Conservation (phyloP, 1,140 invertebrate genomes). For the Drosophila guanche region DNA sequence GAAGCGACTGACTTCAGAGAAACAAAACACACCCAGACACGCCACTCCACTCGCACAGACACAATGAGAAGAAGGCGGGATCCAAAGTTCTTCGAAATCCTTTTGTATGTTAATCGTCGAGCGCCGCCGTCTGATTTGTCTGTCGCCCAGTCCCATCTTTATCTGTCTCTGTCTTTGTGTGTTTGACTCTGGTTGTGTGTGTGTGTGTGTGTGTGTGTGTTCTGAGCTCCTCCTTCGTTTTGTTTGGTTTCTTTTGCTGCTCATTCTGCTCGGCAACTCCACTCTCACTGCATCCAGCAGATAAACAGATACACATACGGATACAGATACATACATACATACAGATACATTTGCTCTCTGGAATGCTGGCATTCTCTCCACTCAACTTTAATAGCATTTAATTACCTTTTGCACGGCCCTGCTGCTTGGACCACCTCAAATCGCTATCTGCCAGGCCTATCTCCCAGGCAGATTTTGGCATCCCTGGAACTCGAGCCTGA, state of each 20-base stretch:
- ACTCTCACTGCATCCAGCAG: slow-evolving; percentile 52
- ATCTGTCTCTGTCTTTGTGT: slow-evolving; percentile 39
- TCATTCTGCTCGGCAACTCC: slow-evolving; percentile 4
- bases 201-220: slow-evolving; percentile 29
- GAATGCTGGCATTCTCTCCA: slow-evolving; percentile 44
- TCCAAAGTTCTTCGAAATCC: slow-evolving; percentile 72
- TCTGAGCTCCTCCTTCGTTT: slow-evolving; percentile 59
- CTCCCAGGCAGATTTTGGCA: slow-evolving; percentile 39
- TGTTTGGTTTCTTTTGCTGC: slow-evolving; percentile 26
- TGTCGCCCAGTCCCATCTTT: slow-evolving; percentile 46
- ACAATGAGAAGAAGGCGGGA: slow-evolving; percentile 61
- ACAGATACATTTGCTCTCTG: slow-evolving; percentile 31
- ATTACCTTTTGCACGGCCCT: slow-evolving; percentile 62
- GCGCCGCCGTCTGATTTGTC: slow-evolving; percentile 41
- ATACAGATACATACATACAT: slow-evolving; percentile 12
- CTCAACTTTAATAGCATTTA: slow-evolving; percentile 75
- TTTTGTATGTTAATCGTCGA: slow-evolving; percentile 78
- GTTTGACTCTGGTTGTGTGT: slow-evolving; percentile 33
- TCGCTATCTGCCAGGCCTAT: slow-evolving; percentile 38
- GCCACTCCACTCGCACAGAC: slow-evolving; percentile 8
- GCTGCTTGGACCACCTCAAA: slow-evolving; percentile 74
- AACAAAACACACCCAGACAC: slow-evolving; percentile 24
- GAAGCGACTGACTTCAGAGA: background rate
- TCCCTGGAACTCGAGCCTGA: slow-evolving; percentile 25
- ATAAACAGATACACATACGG: slow-evolving; percentile 53